Evolutionary conservation across 2,888 invertebrate genomes (phyloP), one percentile per base, ranked within the genome.

Genomic region (Bruchidius siliquastri): DNA sequence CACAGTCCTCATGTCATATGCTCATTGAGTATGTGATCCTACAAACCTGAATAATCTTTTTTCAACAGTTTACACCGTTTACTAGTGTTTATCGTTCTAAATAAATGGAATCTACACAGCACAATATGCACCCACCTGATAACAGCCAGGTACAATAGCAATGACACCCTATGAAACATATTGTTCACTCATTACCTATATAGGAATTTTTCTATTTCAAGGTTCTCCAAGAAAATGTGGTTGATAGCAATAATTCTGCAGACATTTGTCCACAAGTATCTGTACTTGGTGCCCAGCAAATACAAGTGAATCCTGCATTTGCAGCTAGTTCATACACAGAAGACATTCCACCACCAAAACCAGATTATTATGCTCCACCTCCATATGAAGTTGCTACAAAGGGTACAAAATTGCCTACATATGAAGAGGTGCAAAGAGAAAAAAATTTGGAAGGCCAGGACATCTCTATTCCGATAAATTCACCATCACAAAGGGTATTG

Each of bases 371-470:
- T 68, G 95, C 95, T 70, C 96, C 95, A 75, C 96, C 96, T 0
- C 95, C 95, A 0, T 96, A 97, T 82, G 95, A 95, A 85, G 91
- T 94, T 74, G 94, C 92, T 77, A 85, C 86, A 4, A 95, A 95
- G 86, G 93, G 92, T 77, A 84, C 85, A 6, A 96, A 95, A 86
- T 88, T 96, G 82, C 97, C 95, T 4, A 94, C 96, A 20, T 97
- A 97, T 84, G 96, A 96, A 86, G 96, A 97, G 86, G 96, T 96
- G 72, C 95, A 96, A 85, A 89, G 94, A 80, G 94, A 95, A 84
- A 97, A 97, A 85, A 91, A 92, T 79, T 86, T 94, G 81, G 94
- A 94, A 82, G 93, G 92, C 70, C 83, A 84, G 32, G 93, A 93
- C 72, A 75, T 79, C 32, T 78, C 81, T 10, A 76, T 80, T 49